A percentile compares a stretch with the other conserved stretches of the same genome.
These are phyloP conservation scores for Dreissena polymorpha DNA, from an alignment of 1,140 invertebrate genomes.

Conservation along the genomic window DNA sequence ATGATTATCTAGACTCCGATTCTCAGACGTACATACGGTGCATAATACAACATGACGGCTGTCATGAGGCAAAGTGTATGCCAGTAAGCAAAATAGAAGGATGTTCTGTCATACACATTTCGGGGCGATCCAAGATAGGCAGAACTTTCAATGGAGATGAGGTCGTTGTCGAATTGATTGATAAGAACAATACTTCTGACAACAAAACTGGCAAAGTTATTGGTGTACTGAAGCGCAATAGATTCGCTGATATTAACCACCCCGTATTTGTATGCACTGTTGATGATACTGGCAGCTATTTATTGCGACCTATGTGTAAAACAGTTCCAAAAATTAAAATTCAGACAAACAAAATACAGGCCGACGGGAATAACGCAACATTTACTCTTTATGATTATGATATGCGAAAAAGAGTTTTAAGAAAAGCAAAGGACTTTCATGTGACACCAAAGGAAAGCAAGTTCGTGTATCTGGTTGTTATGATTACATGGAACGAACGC, in stretches of 20 bases:
- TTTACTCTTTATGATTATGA: conserved; percentile 53
- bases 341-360: conserved; percentile 52
- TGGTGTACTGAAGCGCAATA: conserved; percentile 61
- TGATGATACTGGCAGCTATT: conserved; percentile 61
- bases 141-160: conserved; percentile 70
- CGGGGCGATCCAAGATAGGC: conserved; percentile 70
- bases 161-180: conserved; percentile 71
- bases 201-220: conserved; percentile 64
- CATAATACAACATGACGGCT: conserved; percentile 58
- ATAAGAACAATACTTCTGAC: conserved; percentile 20
- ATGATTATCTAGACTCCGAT: neutral
- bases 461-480: conserved; percentile 35
- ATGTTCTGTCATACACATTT: conserved; percentile 64
- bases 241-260: conserved; percentile 51
- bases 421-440: conserved; percentile 7
- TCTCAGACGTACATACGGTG: conserved; percentile 61
- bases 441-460: conserved; percentile 15
- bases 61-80: conserved; percentile 58
- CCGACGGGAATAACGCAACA: conserved; percentile 17
- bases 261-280: conserved; percentile 69
- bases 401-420: conserved; percentile 5
- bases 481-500: conserved; percentile 28
- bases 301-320: conserved; percentile 73
- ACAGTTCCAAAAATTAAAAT: conserved; percentile 69
- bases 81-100: conserved; percentile 43